Conservation (phyloP, 2,888 invertebrate species). For the Stenodema calcarata region DNA sequence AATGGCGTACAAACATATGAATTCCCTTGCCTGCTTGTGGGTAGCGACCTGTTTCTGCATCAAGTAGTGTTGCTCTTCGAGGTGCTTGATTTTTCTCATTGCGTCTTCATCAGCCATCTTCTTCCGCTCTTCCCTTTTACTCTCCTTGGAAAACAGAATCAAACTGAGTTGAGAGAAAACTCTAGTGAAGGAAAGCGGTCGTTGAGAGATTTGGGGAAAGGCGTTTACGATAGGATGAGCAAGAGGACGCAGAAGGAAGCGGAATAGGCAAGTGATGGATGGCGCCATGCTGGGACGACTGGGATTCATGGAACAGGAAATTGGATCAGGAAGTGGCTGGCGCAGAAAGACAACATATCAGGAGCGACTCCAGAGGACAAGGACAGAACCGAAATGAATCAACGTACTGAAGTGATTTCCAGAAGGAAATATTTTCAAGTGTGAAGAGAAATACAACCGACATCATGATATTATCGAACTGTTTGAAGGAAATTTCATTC, state of each 20-base stretch:
- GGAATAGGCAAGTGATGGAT: neutral
- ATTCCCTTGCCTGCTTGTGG: conserved; percentile 72
- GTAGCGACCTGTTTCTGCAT: conserved; percentile 88
- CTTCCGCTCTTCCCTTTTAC: conserved; percentile 87
- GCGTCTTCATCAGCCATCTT: conserved; percentile 95
- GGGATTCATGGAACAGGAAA: neutral
- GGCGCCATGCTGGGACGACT: neutral
- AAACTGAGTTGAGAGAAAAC: neutral
- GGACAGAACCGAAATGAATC: too few species aligned
- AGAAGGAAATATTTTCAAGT: too few species aligned
- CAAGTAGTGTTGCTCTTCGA: conserved; percentile 92
- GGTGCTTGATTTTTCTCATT: conserved; percentile 87
- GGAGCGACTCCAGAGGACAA: too few species aligned
- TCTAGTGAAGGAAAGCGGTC: neutral
- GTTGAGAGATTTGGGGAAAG: neutral
- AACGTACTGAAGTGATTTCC: neutral
- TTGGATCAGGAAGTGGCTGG: neutral
- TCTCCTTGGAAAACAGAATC: conserved; percentile 69
- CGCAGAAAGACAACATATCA: neutral
- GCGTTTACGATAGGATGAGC: neutral
- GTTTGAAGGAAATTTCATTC: too few species aligned
- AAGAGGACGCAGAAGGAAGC: neutral
- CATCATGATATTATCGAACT: too few species aligned
- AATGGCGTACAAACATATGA: conserved; percentile 9
- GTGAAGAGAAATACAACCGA: too few species aligned